phyloP scores from a whole-genome alignment of 2,113 vertebrate species.

The Sardina pilchardus region DNA sequence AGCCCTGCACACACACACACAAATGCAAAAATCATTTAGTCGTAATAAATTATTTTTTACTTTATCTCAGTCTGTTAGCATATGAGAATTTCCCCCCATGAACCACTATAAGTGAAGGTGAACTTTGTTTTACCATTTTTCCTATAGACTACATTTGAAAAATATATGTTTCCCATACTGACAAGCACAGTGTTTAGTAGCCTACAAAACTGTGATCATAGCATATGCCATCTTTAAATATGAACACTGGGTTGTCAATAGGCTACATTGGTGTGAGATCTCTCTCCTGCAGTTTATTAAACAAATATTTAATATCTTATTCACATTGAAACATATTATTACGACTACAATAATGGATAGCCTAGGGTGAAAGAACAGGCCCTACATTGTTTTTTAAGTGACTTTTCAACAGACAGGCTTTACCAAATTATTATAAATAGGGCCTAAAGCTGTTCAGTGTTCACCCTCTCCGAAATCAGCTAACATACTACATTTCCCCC shows the following conservation, averaged over 20 bases:
- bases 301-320: neutral
- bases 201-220: neutral
- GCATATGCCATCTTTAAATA: neutral
- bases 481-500: neutral
- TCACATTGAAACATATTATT: neutral
- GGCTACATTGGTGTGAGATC: neutral
- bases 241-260: constrained; percentile 10
- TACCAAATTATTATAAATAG: no score
- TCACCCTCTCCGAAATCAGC: no score
- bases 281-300: neutral
- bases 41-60: neutral
- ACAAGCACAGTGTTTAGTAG: neutral
- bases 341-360: no score
- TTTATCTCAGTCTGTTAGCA: neutral
- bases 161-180: neutral
- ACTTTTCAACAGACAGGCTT: neutral
- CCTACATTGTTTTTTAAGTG: neutral
- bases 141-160: neutral
- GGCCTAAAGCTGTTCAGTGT: no score
- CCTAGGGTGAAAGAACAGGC: neutral
- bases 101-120: neutral
- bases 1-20: constrained; percentile 57
- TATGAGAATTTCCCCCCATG: no score
- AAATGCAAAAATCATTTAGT: neutral
- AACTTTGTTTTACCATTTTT: neutral